Evolutionary conservation across 2,113 vertebrate species (phyloP).

Genomic region (Haemorhous mexicanus): DNA sequence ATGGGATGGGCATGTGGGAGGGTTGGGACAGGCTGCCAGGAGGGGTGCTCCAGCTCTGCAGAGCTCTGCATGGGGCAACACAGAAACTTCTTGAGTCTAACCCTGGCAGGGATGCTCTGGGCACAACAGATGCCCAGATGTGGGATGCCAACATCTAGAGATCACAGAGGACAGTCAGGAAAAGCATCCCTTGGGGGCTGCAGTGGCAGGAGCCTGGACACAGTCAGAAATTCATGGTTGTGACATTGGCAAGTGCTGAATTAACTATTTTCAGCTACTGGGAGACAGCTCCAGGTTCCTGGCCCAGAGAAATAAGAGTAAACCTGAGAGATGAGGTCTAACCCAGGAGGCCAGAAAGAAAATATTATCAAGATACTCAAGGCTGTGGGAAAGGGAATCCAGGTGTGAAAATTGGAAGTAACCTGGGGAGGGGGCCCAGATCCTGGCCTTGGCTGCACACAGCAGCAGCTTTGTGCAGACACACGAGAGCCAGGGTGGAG

Average conservation of each 20-base stretch:
- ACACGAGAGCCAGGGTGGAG: neutral
- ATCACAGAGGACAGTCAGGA: neutral
- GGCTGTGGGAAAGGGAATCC: neutral
- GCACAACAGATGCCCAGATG: neutral
- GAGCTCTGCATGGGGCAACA: neutral
- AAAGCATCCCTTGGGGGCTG: neutral
- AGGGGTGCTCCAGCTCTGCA: neutral
- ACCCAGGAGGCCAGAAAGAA: neutral
- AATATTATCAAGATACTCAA: neutral
- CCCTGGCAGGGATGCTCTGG: neutral
- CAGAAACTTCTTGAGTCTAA: neutral
- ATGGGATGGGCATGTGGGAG: rapidly evolving
- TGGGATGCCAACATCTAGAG: neutral
- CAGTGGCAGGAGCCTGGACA: neutral
- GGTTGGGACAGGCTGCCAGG: neutral
- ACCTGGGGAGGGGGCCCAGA: neutral
- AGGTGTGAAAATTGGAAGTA: neutral
- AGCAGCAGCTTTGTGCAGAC: neutral
- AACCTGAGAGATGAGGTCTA: neutral
- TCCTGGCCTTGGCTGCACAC: neutral
- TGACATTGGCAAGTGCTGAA: neutral
- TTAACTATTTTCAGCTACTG: neutral
- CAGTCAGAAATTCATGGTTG: neutral
- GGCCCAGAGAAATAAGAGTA: neutral
- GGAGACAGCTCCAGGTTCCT: neutral